A percentile compares a stretch with the other conserved stretches of the same genome.
phyloP scores from a whole-genome alignment of 2,797 vertebrate genomes.

The Poecile montanus region DNA sequence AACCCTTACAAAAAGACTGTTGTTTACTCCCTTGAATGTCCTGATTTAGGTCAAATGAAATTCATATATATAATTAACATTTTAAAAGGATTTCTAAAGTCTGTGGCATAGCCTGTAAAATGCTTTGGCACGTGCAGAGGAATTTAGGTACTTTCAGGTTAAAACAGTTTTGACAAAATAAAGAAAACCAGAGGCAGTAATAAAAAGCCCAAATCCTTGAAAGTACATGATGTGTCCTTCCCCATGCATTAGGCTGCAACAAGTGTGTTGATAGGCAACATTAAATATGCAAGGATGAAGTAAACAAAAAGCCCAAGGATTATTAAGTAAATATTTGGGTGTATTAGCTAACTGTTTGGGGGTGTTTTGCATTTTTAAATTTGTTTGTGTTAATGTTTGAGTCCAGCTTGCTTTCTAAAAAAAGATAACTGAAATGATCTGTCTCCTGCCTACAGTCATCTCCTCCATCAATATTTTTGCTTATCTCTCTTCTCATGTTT shows the following conservation, averaged over 20 bases:
- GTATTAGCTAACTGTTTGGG: slow-evolving; percentile 25
- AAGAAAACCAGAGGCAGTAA: background rate
- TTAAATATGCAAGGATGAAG: background rate
- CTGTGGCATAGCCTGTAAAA: background rate
- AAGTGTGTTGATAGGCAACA: background rate
- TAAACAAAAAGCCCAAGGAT: background rate
- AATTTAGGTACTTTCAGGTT: background rate
- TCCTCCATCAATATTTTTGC: slow-evolving; percentile 36
- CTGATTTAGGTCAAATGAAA: background rate
- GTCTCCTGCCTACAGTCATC: slow-evolving; percentile 13
- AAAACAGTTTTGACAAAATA: slow-evolving; percentile 3
- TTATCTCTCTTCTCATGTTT: slow-evolving; percentile 57
- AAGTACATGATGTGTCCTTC: background rate
- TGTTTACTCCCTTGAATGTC: background rate
- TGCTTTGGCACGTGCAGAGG: background rate
- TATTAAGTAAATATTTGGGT: slow-evolving; percentile 47
- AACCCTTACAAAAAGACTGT: background rate
- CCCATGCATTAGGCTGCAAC: background rate
- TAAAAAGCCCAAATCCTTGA: background rate
- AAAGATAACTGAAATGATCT: slow-evolving; percentile 19
- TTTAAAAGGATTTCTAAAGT: background rate
- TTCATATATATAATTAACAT: background rate
- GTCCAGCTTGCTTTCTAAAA: slow-evolving; percentile 18
- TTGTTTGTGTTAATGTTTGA: background rate
- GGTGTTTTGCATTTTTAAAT: background rate